A percentile compares a stretch with the other conserved stretches of the same genome.
Conservation (phyloP, 2,888 invertebrate species). For the Epinotia bilunana region DNA sequence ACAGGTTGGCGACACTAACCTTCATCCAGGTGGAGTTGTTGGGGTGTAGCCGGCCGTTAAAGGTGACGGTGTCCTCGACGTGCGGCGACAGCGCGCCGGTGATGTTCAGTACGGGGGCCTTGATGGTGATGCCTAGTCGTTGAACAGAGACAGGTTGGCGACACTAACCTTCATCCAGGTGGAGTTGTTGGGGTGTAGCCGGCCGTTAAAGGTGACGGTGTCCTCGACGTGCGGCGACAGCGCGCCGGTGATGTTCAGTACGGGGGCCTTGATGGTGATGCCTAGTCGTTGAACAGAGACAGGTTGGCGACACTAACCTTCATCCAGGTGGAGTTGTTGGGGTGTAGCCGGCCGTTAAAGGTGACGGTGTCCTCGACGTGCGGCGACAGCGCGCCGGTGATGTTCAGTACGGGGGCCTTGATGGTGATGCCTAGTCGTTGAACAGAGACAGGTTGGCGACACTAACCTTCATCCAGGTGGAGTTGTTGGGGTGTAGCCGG, state of each 20-base stretch:
- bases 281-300: constrained; percentile 64
- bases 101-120: constrained; percentile 89
- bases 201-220: constrained; percentile 97
- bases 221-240: constrained; percentile 98
- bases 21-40: too few relatives aligned
- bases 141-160: too few relatives aligned
- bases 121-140: too few relatives aligned
- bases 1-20: too few relatives aligned
- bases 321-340: constrained; percentile 98
- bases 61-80: too few relatives aligned
- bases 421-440: constrained; percentile 86
- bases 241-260: constrained; percentile 97
- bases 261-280: constrained; percentile 91
- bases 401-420: constrained; percentile 94
- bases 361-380: constrained; percentile 98
- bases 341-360: constrained; percentile 98
- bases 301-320: constrained; percentile 86
- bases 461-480: constrained; percentile 98
- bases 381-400: constrained; percentile 96
- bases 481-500: constrained; percentile 96
- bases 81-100: constrained; percentile 92
- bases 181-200: constrained; percentile 96
- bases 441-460: not conserved
- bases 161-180: constrained; percentile 97
- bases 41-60: too few relatives aligned